These are phyloP conservation scores for Acyrthosiphon pisum DNA, from an alignment of 1,140 invertebrate species.

Conservation along the genomic window DNA sequence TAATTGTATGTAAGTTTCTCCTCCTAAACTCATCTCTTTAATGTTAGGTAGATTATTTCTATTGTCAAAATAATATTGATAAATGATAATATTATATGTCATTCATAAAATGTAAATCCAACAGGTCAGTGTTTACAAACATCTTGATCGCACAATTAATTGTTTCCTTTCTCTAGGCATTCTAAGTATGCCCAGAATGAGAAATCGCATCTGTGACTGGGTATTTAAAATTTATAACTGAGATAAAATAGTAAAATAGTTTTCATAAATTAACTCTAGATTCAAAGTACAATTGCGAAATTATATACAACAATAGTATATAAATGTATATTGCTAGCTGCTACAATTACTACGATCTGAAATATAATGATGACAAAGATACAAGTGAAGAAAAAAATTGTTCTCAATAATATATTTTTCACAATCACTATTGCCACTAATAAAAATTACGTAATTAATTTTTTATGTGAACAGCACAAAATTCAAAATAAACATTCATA, in stretches of 20 bases:
- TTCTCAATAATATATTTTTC: neutral
- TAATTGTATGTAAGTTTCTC: neutral
- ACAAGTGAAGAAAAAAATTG: too few relatives aligned
- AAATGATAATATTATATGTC: neutral
- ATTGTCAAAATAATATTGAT: neutral
- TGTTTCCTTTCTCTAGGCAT: neutral
- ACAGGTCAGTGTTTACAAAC: neutral
- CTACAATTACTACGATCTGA: too few relatives aligned
- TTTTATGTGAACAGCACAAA: neutral
- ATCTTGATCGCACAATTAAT: neutral
- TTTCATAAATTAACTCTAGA: too few relatives aligned
- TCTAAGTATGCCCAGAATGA: too few relatives aligned
- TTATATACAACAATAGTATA: too few relatives aligned
- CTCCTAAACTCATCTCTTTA: neutral
- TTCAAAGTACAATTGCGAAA: too few relatives aligned
- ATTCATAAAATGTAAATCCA: neutral
- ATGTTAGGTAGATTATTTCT: neutral
- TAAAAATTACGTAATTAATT: neutral
- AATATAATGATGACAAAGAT: too few relatives aligned
- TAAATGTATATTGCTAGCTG: neutral
- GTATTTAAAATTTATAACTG: too few relatives aligned
- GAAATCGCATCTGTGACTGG: too few relatives aligned
- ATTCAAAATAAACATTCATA: neutral
- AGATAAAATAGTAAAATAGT: too few relatives aligned
- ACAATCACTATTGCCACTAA: neutral